Base-by-base conservation (phyloP, 1,140 invertebrate species). In the Zaprionus kolodkinae region DNA sequence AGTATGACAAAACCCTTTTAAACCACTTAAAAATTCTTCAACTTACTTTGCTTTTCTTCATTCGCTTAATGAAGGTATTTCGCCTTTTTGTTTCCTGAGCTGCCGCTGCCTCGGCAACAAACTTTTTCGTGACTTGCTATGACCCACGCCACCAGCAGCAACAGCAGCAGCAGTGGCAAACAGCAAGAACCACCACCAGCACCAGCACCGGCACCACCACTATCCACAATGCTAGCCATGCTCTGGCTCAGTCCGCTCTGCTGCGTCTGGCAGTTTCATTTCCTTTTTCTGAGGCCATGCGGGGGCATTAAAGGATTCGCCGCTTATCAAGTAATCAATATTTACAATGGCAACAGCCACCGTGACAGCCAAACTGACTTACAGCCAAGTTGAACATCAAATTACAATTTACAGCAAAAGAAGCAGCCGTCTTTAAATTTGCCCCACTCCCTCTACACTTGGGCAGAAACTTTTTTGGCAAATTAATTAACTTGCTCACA, bases 1-100 rank as follows among this genome's bases (percentile, higher is more conserved):
- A 82, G 87, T 82, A 90, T 90, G 81, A 90, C 82, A 91, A 86
- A 90, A 90, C 87, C 86, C 86, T 90, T 90, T 90, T 90, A 90
- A 90, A 90, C 86, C 81, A 90, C 86, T 90, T 90, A 90, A 90
- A 90, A 90, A 90, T 91, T 90, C 87, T 90, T 90, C 82, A 90
- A 90, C 77, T 90, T 90, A 90, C 82, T 90, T 86, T 79, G 79
- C 79, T 80, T 76, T 87, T 87, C 84, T 87, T 87, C 86, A 91
- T 86, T 90, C 86, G 87, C 87, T 77, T 90, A 90, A 90, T 91
- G 86, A 90, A 90, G 86, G 86, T 86, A 90, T 90, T 90, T 90
- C 80, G 85, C 84, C 84, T 84, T 88, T 88, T 72, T 78, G 77
- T 84, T 84, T 69, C 70, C 57, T 61, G 62, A 64, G 55, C 65